These are phyloP conservation scores for Leptarthrus brevirostris DNA, from an alignment of 2,888 invertebrate genomes.

Conservation along the genomic window DNA sequence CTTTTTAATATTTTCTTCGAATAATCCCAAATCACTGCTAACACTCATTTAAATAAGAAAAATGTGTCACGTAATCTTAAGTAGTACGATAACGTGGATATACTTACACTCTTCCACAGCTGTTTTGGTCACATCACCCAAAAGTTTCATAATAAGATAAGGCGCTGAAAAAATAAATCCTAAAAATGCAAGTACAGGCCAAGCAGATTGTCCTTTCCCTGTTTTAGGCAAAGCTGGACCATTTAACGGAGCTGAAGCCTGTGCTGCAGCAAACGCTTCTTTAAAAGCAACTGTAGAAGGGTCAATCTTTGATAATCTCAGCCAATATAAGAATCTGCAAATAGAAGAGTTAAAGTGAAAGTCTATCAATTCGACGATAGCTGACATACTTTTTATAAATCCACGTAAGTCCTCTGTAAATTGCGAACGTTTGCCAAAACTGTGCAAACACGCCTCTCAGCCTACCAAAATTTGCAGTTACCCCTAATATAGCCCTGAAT, in stretches of 20 bases:
- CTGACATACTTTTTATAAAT: slow-evolving; percentile 75
- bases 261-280: slow-evolving; percentile 67
- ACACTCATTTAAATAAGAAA: no score
- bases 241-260: slow-evolving; percentile 64
- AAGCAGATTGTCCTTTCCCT: slow-evolving; percentile 71
- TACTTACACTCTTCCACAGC: slow-evolving; percentile 74
- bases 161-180: slow-evolving; percentile 91
- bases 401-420: slow-evolving; percentile 84
- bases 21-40: no score
- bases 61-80: no score
- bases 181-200: slow-evolving; percentile 92
- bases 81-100: no score
- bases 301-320: slow-evolving; percentile 64
- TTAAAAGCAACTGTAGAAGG: slow-evolving; percentile 66
- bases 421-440: slow-evolving; percentile 87
- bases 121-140: slow-evolving; percentile 71
- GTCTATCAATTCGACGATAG: no score
- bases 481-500: slow-evolving; percentile 93
- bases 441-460: slow-evolving; percentile 85
- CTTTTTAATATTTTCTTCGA: no score
- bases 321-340: slow-evolving; percentile 63
- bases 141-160: slow-evolving; percentile 87
- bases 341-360: no score
- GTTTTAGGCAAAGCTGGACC: slow-evolving; percentile 64
- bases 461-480: slow-evolving; percentile 93